phyloP scores from a whole-genome alignment of 1,140 invertebrate species.

The Atta texana region DNA sequence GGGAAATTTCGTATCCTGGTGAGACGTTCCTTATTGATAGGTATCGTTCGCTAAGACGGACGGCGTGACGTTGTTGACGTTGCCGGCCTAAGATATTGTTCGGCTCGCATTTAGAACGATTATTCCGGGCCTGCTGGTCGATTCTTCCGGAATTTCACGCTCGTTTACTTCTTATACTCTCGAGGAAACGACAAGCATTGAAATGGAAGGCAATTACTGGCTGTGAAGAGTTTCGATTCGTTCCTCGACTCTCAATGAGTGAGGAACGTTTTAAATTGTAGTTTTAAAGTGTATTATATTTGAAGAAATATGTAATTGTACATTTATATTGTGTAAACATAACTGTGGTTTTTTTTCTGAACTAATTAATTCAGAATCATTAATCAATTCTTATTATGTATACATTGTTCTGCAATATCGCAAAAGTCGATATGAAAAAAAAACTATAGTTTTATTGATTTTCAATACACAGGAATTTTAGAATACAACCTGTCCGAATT shows the following conservation, averaged over 20 bases:
- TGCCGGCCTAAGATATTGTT: slow-evolving; percentile 4
- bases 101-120: background rate
- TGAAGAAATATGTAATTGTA: background rate
- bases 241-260: background rate
- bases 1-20: background rate
- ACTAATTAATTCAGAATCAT: too few species aligned
- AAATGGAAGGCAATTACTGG: background rate
- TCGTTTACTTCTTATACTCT: slow-evolving; percentile 35
- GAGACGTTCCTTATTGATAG: slow-evolving; percentile 6
- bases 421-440: too few species aligned
- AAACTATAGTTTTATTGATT: too few species aligned
- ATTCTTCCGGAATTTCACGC: slow-evolving; percentile 46
- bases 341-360: background rate
- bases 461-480: background rate
- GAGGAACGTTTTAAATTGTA: background rate
- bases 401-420: too few species aligned
- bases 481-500: background rate
- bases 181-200: background rate
- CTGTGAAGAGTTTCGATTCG: slow-evolving; percentile 3
- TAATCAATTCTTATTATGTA: too few species aligned
- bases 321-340: background rate
- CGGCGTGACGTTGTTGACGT: slow-evolving; percentile 45
- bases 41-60: slow-evolving; percentile 14
- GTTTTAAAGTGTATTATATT: background rate
- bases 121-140: background rate